Evolutionary conservation across 2,797 vertebrate genomes (phyloP), one percentile per base, ranked within the genome.

Genomic region (Macropus fuliginosus): DNA sequence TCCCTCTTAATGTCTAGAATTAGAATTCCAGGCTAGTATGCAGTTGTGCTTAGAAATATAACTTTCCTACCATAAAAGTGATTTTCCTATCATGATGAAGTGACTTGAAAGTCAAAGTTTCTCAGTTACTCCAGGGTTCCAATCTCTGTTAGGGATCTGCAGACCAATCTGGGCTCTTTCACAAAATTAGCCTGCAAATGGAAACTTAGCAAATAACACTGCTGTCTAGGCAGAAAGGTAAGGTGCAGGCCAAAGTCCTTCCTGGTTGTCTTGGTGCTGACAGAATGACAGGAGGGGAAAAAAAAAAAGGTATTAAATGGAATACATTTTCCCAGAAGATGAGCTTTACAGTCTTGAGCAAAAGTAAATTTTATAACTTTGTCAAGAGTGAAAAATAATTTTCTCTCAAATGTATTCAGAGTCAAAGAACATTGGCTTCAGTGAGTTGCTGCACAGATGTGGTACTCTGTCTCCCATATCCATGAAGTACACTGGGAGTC

Each of bases 21-120:
- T 96, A 94, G 91, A 94, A 54, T 93, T 96, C 31, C 55, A 90
- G 66, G 94, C 94, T 97, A 93, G 96, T 54, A 24, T 96, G 52
- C 6, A 96, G 14, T 55, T 96, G 52, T 34, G 46, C 34, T 93
- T 94, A 93, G 96, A 98, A 97, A 12, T 40, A 11, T 96, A 91
- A 55, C 8, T 29, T 40, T 87, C 31, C 54, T 87, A 18, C 18
- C 62, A 21, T 95, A 92, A n/a, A 95, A 95, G 95, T 93, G 10
- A 28, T 28, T 93, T 94, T 13, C 10, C 57, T 74, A 6, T 93
- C 11, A 54, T 55, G 21, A 66, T 93, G 62, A 92, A 96, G 55
- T 92, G 27, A 92, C 54, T 74, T 93, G 93, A 57, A 95, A 9
- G 40, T 96, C 54, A 92, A 96, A 91, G 54, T 87, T 31, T 46